A percentile compares a stretch with the other conserved stretches of the same genome.
Conservation (phyloP, 2,113 vertebrate genomes). For the Sardina pilchardus region DNA sequence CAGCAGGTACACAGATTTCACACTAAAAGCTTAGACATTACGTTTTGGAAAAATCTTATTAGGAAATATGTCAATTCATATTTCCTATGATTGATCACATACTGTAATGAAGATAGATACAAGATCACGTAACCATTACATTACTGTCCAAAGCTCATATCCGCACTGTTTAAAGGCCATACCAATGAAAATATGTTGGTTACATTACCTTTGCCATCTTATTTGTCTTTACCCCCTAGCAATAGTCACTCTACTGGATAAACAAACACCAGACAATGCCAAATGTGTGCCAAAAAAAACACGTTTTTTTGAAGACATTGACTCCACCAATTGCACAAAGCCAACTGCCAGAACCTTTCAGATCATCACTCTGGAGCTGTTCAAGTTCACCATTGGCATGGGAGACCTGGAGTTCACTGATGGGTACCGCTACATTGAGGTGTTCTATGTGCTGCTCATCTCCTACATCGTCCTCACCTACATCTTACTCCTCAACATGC, state of each 20-base stretch:
- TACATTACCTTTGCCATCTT: not conserved
- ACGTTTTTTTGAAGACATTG: not conserved
- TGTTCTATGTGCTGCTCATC: constrained; percentile 88
- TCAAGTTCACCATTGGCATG: constrained; percentile 99
- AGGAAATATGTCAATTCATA: not conserved
- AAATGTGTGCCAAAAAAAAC: too few species aligned
- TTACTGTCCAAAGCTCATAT: not conserved
- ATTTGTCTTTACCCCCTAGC: constrained; percentile 13
- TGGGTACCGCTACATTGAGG: constrained; percentile 80
- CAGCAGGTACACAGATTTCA: constrained; percentile 76
- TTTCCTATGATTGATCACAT: too few species aligned
- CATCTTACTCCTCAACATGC: constrained; percentile 98
- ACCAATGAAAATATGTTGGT: not conserved
- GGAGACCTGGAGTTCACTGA: constrained; percentile 94
- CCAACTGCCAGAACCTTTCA: constrained; percentile 77
- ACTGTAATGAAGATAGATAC: too few species aligned
- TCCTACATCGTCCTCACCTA: constrained; percentile 93
- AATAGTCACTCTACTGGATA: constrained; percentile 14
- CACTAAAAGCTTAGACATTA: not conserved
- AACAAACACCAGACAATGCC: not conserved
- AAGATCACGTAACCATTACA: not conserved
- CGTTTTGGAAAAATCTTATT: not conserved
- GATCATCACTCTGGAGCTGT: constrained; percentile 88
- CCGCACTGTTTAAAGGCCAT: not conserved
- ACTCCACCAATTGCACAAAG: constrained; percentile 40